A percentile compares a stretch with the other conserved stretches of the same genome.
phyloP scores from a whole-genome alignment of 2,113 vertebrate species.

The Aphelocoma coerulescens region DNA sequence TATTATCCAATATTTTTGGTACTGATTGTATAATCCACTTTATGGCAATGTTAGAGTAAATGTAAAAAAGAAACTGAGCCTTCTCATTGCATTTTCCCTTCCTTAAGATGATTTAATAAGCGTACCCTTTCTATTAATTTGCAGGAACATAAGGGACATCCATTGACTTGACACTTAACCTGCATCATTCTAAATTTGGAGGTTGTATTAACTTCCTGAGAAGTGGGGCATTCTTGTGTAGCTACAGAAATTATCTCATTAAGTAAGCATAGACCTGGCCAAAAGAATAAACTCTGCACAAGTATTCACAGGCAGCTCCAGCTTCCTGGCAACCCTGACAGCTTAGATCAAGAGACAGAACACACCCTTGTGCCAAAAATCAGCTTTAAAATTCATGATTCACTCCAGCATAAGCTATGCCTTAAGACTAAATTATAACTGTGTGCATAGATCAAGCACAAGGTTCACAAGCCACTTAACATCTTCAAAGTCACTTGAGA shows the following conservation, averaged over 20 bases:
- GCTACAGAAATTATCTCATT: background rate
- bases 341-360: background rate
- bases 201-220: background rate
- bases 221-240: background rate
- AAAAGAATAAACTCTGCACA: background rate
- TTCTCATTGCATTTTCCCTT: background rate
- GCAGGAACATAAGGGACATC: background rate
- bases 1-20: background rate
- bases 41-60: background rate
- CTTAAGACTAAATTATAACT: background rate
- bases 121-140: background rate
- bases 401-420: background rate
- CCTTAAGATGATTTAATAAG: background rate
- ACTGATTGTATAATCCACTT: background rate
- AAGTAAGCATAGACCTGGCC: background rate
- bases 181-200: background rate
- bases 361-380: background rate
- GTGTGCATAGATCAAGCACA: background rate
- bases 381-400: background rate
- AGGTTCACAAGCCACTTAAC: background rate
- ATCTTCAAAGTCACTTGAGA: background rate
- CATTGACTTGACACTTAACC: background rate
- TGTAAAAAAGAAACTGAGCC: background rate
- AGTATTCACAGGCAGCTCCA: background rate
- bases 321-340: background rate